A percentile compares a stretch with the other conserved stretches of the same genome.
phyloP scores from a whole-genome alignment of 2,113 vertebrate genomes.

The Mormyrus iriodes region DNA sequence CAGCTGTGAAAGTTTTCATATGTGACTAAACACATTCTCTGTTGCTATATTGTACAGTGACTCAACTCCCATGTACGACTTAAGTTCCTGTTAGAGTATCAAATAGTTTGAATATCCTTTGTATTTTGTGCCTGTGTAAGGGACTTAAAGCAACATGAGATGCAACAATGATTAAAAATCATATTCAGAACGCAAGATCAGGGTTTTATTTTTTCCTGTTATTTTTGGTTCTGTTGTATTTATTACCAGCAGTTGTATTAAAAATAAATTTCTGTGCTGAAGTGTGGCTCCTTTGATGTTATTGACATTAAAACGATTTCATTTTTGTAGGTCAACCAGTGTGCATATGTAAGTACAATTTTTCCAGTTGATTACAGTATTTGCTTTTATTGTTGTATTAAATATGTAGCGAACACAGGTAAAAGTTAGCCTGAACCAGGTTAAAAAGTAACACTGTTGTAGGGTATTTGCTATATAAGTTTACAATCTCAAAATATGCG shows the following conservation, averaged over 20 bases:
- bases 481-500: constrained; percentile 45
- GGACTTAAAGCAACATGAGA: neutral
- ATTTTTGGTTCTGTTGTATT: constrained; percentile 4
- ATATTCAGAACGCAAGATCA: neutral
- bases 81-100: neutral
- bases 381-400: constrained; percentile 22
- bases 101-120: neutral
- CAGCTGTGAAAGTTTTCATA: neutral
- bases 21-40: neutral
- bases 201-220: neutral
- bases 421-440: constrained; percentile 32
- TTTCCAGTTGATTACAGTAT: neutral
- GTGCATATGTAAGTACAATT: neutral
- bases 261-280: neutral
- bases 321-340: neutral
- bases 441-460: constrained; percentile 50
- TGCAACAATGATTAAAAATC: neutral
- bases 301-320: neutral
- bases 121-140: neutral
- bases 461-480: constrained; percentile 29
- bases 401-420: constrained; percentile 26
- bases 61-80: neutral
- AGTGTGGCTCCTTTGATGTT: neutral
- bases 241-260: constrained; percentile 2
- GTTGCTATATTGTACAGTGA: neutral